Evolutionary conservation across 2,113 vertebrate genomes (phyloP).

Genomic region (Brevimyrus niger): DNA sequence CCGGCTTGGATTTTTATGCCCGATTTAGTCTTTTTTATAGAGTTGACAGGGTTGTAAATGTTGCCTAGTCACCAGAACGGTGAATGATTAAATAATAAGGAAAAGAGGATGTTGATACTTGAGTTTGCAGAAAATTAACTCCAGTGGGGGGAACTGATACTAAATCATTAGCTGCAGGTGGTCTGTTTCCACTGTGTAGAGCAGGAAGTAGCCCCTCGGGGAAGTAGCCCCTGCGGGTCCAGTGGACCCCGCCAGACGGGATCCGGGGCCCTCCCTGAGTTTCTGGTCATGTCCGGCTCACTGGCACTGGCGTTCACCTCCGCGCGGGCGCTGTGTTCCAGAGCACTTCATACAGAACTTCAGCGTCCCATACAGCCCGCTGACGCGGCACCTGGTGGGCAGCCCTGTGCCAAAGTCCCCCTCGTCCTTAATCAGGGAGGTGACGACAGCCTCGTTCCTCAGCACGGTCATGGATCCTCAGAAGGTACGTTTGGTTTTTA

Average conservation of each 20-base stretch:
- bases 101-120: not conserved
- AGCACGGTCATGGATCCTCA: conserved; percentile 63
- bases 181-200: not conserved
- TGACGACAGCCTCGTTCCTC: conserved; percentile 75
- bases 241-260: not conserved
- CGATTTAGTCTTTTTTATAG: not conserved
- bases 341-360: conserved; percentile 91
- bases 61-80: not conserved
- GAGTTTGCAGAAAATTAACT: not conserved
- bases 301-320: not conserved
- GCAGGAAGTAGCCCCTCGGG: not conserved
- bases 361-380: conserved; percentile 77
- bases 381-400: conserved; percentile 83
- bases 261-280: not conserved
- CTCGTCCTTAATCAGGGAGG: conserved; percentile 70
- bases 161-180: not conserved
- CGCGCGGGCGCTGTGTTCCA: conserved; percentile 34
- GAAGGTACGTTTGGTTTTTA: conserved; percentile 56
- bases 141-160: not conserved
- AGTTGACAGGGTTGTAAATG: not conserved
- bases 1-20: not conserved
- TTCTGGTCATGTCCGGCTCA: not conserved
- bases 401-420: conserved; percentile 39
- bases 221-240: not conserved
- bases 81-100: not conserved